Evolutionary conservation across 2,888 invertebrate species (phyloP), one percentile per base, ranked within the genome.

Genomic region (Meteorus colon): DNA sequence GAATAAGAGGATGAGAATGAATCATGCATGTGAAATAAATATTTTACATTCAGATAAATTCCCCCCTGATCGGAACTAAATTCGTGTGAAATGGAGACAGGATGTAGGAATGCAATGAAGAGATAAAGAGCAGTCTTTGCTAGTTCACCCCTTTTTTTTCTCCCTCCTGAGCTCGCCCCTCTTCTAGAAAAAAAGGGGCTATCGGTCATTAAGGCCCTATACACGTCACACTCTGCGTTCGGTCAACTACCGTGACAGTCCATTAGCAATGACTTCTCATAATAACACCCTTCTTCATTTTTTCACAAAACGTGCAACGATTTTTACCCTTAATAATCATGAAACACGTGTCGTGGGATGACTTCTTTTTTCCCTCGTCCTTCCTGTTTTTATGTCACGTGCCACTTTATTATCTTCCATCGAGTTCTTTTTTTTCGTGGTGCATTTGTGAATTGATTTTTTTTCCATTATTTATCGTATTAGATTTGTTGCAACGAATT

Each of bases 331-430:
- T 59, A 74, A 55, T 55, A 55, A 75, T 75, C 72, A 76, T 76
- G 41, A 73, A 82, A 81, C 87, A 86, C 87, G 87, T 87, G 88
- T 83, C 85, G 83, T 81, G 81, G 34, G 84, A 85, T 85, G 86
- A 86, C n/a, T 31, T 14, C 31, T n/a, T 1, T n/a, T 14, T 12
- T 63, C 24, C 8, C 6, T 27, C 16, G 5, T 59, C 10, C 12
- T 16, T 27, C 19, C 31, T 27, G 6, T 87, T 87, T 84, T 86
- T 74, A 81, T n/a, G 84, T 84, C 87, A 87, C 88, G 87, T 88
- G 87, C 83, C 85, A 80, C 84, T 86, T 87, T 86, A 85, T 85
- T 86, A 86, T 84, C 79, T 77, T 74, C 71, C 75, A 79, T 83
- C 82, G 83, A 84, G 16, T 41, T 4, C 19, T 4, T n/a, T 29